Percentiles rank a stretch among this genome's conserved stretches.
phyloP scores from a whole-genome alignment of 2,113 vertebrate genomes.

The Cromileptes altivelis region DNA sequence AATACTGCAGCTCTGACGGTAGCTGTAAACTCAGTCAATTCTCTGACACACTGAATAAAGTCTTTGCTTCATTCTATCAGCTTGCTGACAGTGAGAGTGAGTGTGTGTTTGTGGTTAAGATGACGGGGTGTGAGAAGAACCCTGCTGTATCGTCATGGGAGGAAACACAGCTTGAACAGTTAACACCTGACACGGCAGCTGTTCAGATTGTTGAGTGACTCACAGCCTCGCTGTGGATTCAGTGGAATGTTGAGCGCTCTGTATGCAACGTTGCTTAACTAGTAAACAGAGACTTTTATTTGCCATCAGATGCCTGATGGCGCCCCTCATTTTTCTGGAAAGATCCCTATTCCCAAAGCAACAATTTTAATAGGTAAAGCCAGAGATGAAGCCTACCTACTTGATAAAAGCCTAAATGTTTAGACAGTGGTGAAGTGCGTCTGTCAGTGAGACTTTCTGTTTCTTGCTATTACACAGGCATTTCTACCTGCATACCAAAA shows the following conservation, averaged over 20 bases:
- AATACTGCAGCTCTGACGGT: neutral
- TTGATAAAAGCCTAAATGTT: constrained; percentile 52
- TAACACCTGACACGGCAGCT: constrained; percentile 74
- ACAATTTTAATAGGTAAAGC: neutral
- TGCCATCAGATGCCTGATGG: neutral
- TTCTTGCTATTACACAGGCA: constrained; percentile 15
- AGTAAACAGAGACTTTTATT: constrained; percentile 29
- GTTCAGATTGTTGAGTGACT: constrained; percentile 74
- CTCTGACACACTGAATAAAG: neutral
- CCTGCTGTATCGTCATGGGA: constrained; percentile 59
- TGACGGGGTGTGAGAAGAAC: constrained; percentile 59
- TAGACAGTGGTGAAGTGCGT: constrained; percentile 45
- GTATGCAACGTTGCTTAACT: constrained; percentile 4
- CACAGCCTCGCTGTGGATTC: constrained; percentile 40
- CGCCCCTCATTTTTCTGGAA: neutral
- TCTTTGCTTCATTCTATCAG: constrained; percentile 24
- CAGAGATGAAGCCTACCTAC: constrained; percentile 23
- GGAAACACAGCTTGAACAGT: constrained; percentile 76
- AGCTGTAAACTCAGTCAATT: neutral
- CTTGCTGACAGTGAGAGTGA: constrained; percentile 18
- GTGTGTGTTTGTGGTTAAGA: constrained; percentile 27
- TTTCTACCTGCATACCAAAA: constrained; percentile 46
- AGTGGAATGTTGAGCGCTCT: constrained; percentile 38
- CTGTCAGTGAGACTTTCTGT: constrained; percentile 26
- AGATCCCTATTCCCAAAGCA: neutral